These are phyloP conservation scores for Bombus polaris DNA, from an alignment of 1,140 invertebrate species.

Conservation along the genomic window DNA sequence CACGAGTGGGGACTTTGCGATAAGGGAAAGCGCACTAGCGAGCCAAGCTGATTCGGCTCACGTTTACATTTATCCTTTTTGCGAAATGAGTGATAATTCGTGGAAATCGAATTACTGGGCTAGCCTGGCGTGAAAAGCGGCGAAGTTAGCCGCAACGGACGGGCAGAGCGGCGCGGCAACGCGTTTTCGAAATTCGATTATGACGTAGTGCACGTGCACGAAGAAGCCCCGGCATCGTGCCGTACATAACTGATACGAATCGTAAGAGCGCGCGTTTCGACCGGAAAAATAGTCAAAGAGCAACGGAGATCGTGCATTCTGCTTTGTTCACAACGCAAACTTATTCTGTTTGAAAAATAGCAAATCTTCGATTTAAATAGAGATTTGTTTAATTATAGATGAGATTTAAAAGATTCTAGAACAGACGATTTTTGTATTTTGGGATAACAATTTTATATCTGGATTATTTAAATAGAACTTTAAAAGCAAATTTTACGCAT, in stretches of 20 bases:
- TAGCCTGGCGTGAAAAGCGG: slow-evolving; percentile 76
- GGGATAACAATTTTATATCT: too few relatives aligned
- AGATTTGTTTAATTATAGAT: too few relatives aligned
- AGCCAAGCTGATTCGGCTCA: slow-evolving; percentile 67
- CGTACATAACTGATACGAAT: slow-evolving; percentile 74
- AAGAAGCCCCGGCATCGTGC: slow-evolving; percentile 61
- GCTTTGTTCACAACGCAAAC: too few relatives aligned
- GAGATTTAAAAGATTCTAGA: too few relatives aligned
- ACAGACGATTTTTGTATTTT: too few relatives aligned
- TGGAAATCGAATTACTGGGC: slow-evolving; percentile 76
- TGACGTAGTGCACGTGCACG: slow-evolving; percentile 67
- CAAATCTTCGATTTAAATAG: too few relatives aligned
- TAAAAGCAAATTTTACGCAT: too few relatives aligned
- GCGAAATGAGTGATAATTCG: slow-evolving; percentile 79
- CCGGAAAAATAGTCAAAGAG: slow-evolving; percentile 48
- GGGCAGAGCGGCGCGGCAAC: slow-evolving; percentile 60
- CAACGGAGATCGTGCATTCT: neutral
- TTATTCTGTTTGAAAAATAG: too few relatives aligned
- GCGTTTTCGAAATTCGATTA: slow-evolving; percentile 77
- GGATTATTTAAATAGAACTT: too few relatives aligned
- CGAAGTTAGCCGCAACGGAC: slow-evolving; percentile 73
- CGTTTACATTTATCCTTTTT: slow-evolving; percentile 79
- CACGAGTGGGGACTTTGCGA: slow-evolving; percentile 14
- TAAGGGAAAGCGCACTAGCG: neutral
- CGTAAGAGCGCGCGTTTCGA: slow-evolving; percentile 59